phyloP scores from a whole-genome alignment of 37 sponge, comb jelly and placozoan species.

The Chondrilla cf. caribensis region DNA sequence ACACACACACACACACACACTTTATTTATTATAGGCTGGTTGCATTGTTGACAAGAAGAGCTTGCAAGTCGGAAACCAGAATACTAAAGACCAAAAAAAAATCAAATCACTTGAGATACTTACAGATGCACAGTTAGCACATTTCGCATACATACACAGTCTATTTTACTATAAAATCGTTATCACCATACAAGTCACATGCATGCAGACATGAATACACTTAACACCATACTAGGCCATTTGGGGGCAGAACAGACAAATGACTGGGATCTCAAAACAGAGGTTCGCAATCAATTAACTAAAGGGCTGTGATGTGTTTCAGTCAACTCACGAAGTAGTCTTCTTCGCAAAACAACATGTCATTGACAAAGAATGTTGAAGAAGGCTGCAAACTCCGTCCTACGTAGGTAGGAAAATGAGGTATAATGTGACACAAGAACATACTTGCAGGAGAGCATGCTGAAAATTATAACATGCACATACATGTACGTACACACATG shows the following conservation, averaged over 20 bases:
- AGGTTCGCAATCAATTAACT: no score
- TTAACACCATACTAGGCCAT: no score
- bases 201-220: no score
- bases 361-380: background rate
- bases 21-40: conserved; percentile 20
- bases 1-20: conserved; percentile 18
- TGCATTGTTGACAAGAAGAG: conserved; percentile 13
- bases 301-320: no score
- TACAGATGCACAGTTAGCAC: background rate
- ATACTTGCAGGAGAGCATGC: no score
- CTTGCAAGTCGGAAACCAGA: conserved; percentile 16
- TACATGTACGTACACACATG: no score
- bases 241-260: no score
- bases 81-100: background rate
- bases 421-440: background rate
- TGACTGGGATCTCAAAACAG: no score
- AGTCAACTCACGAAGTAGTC: conserved; percentile 32
- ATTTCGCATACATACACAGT: background rate
- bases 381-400: background rate
- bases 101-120: background rate
- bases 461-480: no score
- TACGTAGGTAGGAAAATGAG: background rate
- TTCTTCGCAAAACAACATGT: conserved; percentile 23
- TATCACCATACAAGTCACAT: no score
- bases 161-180: background rate